Evolutionary conservation across 2,888 invertebrate genomes (phyloP), one percentile per base, ranked within the genome.

Genomic region (Galeopsomyia nigrocyanea): DNA sequence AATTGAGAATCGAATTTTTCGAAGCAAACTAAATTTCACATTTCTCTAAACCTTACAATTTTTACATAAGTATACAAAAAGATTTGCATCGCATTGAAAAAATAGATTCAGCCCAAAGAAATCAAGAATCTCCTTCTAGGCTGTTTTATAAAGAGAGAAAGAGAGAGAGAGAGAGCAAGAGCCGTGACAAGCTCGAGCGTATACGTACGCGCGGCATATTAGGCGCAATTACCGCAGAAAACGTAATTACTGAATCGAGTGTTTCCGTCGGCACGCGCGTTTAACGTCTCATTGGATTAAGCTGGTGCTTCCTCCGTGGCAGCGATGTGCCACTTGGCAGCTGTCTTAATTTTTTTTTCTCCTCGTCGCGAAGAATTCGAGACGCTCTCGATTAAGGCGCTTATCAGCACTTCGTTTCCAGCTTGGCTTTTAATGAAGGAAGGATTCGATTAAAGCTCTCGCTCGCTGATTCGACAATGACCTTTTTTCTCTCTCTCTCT

Each of bases 181-280:
- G 49, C 17, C 21, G 61, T 47, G 31, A 57, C 53, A 31, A n/a
- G n/a, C n/a, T n/a, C n/a, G 39, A 17, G 16, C 17, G 50, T 19
- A 39, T 3, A 3, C 46, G 58, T 19, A 67, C 26, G 68, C 49
- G 64, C n/a, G 21, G 50, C 46, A 49, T 53, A 68, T 73, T 71
- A 73, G 58, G 16, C 56, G 65, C 67, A 72, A 74, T 71, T 77
- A 73, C 31, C 22, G 68, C 68, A 68, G 64, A 71, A 72, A 26
- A 16, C 62, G 68, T 80, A 80, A 82, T 83, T 82, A 80, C 80
- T 80, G 78, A 78, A 79, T 77, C 67, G 74, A 75, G 77, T 73
- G 73, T 76, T 79, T 79, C 80, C 79, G 79, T 73, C 47, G 22
- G 67, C 65, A 39, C 60, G 71, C 68, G 73, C 70, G 65, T 51